Evolutionary conservation across 2,888 invertebrate species (phyloP).

Genomic region (Watsonalla binaria): DNA sequence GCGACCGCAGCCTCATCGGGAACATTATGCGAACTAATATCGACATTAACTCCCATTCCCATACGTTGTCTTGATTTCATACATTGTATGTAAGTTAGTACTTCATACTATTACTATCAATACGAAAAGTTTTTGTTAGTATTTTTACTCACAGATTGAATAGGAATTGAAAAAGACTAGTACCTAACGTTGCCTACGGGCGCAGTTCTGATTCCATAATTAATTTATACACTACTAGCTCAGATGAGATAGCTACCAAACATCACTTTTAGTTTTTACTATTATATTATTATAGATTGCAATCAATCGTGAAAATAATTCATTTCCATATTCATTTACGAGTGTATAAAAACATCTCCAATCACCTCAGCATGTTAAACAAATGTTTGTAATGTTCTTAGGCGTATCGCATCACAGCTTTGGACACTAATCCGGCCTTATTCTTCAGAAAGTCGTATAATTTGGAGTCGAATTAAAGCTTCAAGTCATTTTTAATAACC

Average conservation of each 20-base stretch:
- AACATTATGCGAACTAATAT: constrained; percentile 58
- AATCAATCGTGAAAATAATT: too few species aligned
- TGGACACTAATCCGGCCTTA: constrained; percentile 72
- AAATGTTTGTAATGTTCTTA: constrained; percentile 61
- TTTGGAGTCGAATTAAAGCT: constrained; percentile 65
- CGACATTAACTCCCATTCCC: constrained; percentile 46
- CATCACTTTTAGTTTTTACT: too few species aligned
- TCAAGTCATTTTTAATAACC: constrained; percentile 57
- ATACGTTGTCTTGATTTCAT: constrained; percentile 3
- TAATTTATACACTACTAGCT: too few species aligned
- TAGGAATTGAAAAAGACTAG: too few species aligned
- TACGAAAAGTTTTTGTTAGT: too few species aligned
- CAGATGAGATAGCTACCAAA: too few species aligned
- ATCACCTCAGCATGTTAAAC: constrained; percentile 57
- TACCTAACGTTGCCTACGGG: too few species aligned
- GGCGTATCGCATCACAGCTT: constrained; percentile 48
- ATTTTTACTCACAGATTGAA: too few species aligned
- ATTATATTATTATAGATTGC: too few species aligned
- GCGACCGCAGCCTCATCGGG: constrained; percentile 47
- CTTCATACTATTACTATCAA: too few species aligned
- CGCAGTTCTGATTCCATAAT: too few species aligned
- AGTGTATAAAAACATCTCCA: constrained; percentile 14
- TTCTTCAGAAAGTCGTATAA: constrained; percentile 63
- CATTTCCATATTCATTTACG: too few species aligned
- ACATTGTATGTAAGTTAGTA: not conserved